Conservation (phyloP, 2,113 vertebrate species). For the Ageneiosus marmoratus region DNA sequence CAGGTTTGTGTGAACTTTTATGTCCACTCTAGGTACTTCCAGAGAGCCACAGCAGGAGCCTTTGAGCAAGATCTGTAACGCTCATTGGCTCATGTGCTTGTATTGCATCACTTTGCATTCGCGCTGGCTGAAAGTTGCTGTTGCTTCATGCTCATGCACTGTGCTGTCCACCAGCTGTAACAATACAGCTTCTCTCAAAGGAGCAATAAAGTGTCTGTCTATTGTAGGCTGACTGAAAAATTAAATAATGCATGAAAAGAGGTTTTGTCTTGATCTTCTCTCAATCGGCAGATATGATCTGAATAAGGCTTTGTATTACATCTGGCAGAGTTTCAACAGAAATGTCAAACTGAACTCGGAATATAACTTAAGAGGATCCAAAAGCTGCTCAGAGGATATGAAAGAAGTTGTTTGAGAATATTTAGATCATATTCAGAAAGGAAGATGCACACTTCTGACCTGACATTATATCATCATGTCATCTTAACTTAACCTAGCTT, state of each 20-base stretch:
- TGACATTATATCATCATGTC: background rate
- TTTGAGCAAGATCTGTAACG: background rate
- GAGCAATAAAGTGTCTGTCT: background rate
- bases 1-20: background rate
- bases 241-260: constrained; percentile 1
- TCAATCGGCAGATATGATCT: background rate
- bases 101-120: background rate
- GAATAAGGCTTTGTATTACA: constrained; percentile 6
- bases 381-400: constrained; percentile 1
- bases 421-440: background rate
- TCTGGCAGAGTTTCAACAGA: background rate
- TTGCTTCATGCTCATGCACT: too few species aligned
- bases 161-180: background rate
- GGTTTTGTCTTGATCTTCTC: background rate
- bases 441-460: background rate
- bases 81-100: background rate
- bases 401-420: background rate
- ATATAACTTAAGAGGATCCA: background rate
- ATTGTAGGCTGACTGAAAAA: background rate
- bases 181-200: background rate
- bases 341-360: background rate
- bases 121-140: background rate
- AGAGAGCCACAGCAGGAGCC: background rate
- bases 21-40: background rate
- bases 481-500: background rate